Evolutionary conservation across 2,113 vertebrate genomes (phyloP), one percentile per base, ranked within the genome.

Genomic region (Stigmatopora argus): DNA sequence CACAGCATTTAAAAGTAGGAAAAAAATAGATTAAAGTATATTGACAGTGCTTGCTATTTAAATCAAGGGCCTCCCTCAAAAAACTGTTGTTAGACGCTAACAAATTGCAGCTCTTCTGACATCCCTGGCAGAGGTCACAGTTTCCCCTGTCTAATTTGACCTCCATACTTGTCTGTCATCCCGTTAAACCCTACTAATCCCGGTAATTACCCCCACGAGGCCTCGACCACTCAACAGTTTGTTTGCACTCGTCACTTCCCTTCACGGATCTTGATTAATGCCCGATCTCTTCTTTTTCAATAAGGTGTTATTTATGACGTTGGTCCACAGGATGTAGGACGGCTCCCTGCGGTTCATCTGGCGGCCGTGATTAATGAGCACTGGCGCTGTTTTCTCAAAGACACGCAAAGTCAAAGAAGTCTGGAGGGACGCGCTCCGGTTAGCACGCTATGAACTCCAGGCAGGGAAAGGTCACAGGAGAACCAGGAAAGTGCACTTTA

Each of bases 281-380:
- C 55, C 26, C 38, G 58, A 53, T 65, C 53, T 65, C 23, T 49
- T 14, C 17, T 64, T 48, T 84, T 86, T 87, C 73, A 75, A 78
- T 75, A 74, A 23, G 64, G 66, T 70, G 64, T 67, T 26, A 55
- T 55, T 55, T 55, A 55, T 55, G 52, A 66, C 73, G 72, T 64
- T 68, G 52, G 72, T 72, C 34, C 46, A 41, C 64, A 69, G 67
- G 82, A 88, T 84, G 71, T 88, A 82, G 88, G 83, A 72, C 88
- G 86, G 82, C 72, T 86, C 88, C 86, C 85, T 48, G 75, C 51
- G 85, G 85, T 76, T 83, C 71, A 51, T 73, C 77, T 78, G 70
- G 79, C 75, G 31, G 67, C 74, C 53, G 67, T 89, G 88, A 88
- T 88, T 86, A 88, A 89, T 83, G 88, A 85, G 83, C 51, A 72